A percentile compares a stretch with the other conserved stretches of the same genome.
These are phyloP conservation scores for Hydriomena furcata DNA, from an alignment of 2,888 invertebrate genomes.

Conservation along the genomic window DNA sequence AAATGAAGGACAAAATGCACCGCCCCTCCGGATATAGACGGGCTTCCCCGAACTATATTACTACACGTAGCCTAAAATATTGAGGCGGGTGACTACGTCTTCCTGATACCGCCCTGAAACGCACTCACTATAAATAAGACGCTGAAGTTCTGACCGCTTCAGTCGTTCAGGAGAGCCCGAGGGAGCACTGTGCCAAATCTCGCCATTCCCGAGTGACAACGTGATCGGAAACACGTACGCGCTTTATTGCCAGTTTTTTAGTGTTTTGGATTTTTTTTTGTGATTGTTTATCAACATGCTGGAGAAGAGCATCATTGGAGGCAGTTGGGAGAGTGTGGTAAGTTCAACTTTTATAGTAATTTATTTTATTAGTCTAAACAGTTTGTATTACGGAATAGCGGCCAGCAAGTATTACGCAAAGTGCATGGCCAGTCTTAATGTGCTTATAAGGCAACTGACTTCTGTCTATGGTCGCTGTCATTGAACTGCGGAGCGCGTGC, in stretches of 20 bases:
- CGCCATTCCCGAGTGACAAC: constrained; percentile 60
- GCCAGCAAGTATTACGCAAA: constrained; percentile 65
- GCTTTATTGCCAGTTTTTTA: constrained; percentile 25
- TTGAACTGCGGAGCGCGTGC: constrained; percentile 67
- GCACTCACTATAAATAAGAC: constrained; percentile 72
- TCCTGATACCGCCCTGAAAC: constrained; percentile 70
- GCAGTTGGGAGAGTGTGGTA: constrained; percentile 81
- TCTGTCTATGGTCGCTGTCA: constrained; percentile 70
- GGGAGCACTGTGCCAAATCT: constrained; percentile 70
- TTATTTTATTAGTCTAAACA: constrained; percentile 26
- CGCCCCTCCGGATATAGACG: constrained; percentile 54
- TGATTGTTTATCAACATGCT: constrained; percentile 57
- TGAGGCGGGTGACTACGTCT: constrained; percentile 66
- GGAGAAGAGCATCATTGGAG: constrained; percentile 74
- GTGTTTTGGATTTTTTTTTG: constrained; percentile 48
- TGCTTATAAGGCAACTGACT: constrained; percentile 73
- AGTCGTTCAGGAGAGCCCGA: constrained; percentile 75
- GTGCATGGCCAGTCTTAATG: constrained; percentile 64
- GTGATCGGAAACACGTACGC: constrained; percentile 59
- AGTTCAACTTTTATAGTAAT: constrained; percentile 52
- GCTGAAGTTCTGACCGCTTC: constrained; percentile 65
- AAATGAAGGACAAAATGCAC: constrained; percentile 44
- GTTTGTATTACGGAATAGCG: constrained; percentile 52
- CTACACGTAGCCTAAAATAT: constrained; percentile 60
- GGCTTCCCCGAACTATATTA: constrained; percentile 76